phyloP scores from a whole-genome alignment of 2,113 vertebrate genomes.

The Spermophilus dauricus region DNA sequence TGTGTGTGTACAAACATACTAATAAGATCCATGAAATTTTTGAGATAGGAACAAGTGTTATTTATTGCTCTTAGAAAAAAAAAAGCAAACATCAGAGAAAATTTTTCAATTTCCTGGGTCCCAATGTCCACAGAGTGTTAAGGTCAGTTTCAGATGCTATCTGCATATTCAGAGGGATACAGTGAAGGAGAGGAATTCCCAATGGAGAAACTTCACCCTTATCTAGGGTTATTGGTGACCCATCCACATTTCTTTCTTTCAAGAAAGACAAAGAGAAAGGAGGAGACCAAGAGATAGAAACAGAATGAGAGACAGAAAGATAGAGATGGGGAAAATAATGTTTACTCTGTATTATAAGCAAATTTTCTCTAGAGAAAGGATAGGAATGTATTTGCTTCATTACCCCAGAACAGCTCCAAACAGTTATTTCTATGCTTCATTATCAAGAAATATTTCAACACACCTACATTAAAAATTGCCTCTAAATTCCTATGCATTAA shows the following conservation, averaged over 20 bases:
- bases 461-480: too few relatives aligned
- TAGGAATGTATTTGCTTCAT: background rate
- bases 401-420: background rate
- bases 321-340: too few relatives aligned
- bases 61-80: background rate
- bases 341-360: background rate
- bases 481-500: background rate
- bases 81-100: background rate
- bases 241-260: background rate
- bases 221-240: background rate
- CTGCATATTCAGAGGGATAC: rapidly evolving
- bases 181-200: rapidly evolving
- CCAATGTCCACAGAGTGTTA: background rate
- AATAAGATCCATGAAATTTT: background rate
- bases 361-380: background rate
- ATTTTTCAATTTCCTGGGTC: background rate
- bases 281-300: too few relatives aligned
- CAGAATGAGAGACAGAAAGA: background rate
- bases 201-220: background rate
- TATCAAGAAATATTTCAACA: background rate
- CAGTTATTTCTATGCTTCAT: background rate
- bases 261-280: background rate
- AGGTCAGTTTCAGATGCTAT: rapidly evolving
- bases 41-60: background rate
- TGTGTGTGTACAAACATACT: background rate